A percentile compares a stretch with the other conserved stretches of the same genome.
Evolutionary conservation across 2,113 vertebrate species (phyloP).

Genomic region (Siphamia tubifer): DNA sequence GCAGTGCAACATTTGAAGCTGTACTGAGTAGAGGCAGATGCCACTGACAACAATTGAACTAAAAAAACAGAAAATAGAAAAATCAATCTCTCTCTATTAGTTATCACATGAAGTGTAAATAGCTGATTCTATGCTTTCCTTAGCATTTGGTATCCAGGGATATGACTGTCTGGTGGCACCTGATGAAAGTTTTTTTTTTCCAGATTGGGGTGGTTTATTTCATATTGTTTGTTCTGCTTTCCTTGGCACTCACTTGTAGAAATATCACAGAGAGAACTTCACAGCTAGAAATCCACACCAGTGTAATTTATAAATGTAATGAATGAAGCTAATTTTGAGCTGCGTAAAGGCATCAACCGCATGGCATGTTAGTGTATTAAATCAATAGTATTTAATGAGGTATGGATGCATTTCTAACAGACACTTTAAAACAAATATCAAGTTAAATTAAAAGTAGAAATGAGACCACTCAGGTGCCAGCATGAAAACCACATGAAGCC

Average conservation of each 20-base stretch:
- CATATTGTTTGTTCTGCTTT: conserved; percentile 56
- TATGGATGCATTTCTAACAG: no score
- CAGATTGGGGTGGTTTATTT: conserved; percentile 36
- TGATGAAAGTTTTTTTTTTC: conserved; percentile 46
- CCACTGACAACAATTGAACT: conserved; percentile 89
- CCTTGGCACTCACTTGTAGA: conserved; percentile 40
- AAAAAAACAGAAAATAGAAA: conserved; percentile 56
- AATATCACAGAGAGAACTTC: conserved; percentile 11
- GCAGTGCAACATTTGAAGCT: conserved; percentile 73
- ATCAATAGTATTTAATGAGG: no score
- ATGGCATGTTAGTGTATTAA: background rate
- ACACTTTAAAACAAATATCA: background rate
- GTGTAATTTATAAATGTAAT: conserved; percentile 60
- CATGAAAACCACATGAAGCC: background rate
- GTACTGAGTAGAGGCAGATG: conserved; percentile 82
- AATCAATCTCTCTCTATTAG: conserved; percentile 64
- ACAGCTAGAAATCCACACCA: conserved; percentile 44
- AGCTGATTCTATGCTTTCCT: conserved; percentile 84
- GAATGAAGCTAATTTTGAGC: conserved; percentile 5
- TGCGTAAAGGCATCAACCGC: conserved; percentile 1
- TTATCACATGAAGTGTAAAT: conserved; percentile 89
- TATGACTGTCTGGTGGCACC: conserved; percentile 44
- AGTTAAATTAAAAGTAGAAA: background rate
- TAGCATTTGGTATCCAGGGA: conserved; percentile 74
- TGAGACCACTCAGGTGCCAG: background rate